Evolutionary conservation across 2,113 vertebrate genomes (phyloP).

Genomic region (Dasypus novemcinctus): DNA sequence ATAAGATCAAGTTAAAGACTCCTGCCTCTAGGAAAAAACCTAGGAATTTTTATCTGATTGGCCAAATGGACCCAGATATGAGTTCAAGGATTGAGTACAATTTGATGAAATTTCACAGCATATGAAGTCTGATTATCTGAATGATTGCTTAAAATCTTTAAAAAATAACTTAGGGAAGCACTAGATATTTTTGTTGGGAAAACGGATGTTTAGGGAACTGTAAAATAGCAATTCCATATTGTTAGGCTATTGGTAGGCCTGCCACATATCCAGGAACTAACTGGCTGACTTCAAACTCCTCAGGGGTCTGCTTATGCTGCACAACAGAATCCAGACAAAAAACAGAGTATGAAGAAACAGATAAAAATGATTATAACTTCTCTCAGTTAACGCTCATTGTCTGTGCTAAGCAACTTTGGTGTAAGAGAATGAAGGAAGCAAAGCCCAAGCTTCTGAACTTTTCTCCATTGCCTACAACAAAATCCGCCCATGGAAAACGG

Average conservation of each 20-base stretch:
- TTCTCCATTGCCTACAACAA: background rate
- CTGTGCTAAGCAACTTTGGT: background rate
- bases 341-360: conserved; percentile 61
- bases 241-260: conserved; percentile 30
- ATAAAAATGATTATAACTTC: conserved; percentile 20
- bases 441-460: conserved; percentile 6
- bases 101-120: conserved; percentile 83
- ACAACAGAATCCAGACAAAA: conserved; percentile 62
- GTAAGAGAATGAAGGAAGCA: background rate
- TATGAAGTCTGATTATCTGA: conserved; percentile 79
- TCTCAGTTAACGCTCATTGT: background rate
- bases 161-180: conserved; percentile 69
- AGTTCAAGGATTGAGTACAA: conserved; percentile 76
- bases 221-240: conserved; percentile 54
- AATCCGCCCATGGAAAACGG: background rate
- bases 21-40: conserved; percentile 75
- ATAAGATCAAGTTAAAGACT: conserved; percentile 80
- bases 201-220: conserved; percentile 52
- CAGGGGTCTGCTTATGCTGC: conserved; percentile 60
- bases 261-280: background rate
- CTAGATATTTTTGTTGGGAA: conserved; percentile 27
- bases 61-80: conserved; percentile 80
- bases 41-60: conserved; percentile 83
- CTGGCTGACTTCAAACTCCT: conserved; percentile 14
- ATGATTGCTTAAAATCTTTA: conserved; percentile 77